Conservation (phyloP, 2,797 vertebrate genomes). For the Enteromius paludinosus region DNA sequence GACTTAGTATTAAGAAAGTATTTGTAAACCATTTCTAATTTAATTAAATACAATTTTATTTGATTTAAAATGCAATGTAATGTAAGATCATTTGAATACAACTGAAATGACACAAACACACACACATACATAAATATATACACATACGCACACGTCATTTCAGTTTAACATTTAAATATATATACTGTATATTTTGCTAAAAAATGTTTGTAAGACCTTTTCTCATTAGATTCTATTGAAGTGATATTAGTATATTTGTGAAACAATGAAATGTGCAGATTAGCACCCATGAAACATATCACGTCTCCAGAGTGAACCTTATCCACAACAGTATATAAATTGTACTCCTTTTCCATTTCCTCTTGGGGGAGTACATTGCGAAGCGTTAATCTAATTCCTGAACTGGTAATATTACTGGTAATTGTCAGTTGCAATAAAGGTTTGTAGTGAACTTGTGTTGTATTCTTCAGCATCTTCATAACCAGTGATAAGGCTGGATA, state of each 20-base stretch:
- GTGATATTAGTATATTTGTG: too few relatives aligned
- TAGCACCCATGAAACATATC: neutral
- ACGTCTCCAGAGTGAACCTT: neutral
- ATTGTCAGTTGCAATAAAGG: neutral
- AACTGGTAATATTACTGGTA: slow-evolving; percentile 7
- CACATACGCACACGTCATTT: too few relatives aligned
- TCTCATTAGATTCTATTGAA: too few relatives aligned
- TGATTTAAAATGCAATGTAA: too few relatives aligned
- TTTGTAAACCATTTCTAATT: neutral
- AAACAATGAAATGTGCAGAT: neutral
- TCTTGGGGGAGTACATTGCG: slow-evolving; percentile 18
- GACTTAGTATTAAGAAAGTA: too few relatives aligned
- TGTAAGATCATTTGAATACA: too few relatives aligned
- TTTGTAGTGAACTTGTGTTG: slow-evolving; percentile 8
- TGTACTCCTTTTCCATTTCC: neutral
- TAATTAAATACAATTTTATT: neutral
- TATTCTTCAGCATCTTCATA: slow-evolving; percentile 23
- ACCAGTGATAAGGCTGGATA: slow-evolving; percentile 15
- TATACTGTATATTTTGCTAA: too few relatives aligned
- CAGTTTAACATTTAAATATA: too few relatives aligned
- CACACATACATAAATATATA: too few relatives aligned
- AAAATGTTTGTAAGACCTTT: neutral
- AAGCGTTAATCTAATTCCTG: slow-evolving; percentile 28
- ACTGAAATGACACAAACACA: too few relatives aligned
- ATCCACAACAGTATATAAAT: slow-evolving; percentile 13